Evolutionary conservation across 1,140 invertebrate species (phyloP), one percentile per base, ranked within the genome.

Genomic region (Nixonia krombeini): DNA sequence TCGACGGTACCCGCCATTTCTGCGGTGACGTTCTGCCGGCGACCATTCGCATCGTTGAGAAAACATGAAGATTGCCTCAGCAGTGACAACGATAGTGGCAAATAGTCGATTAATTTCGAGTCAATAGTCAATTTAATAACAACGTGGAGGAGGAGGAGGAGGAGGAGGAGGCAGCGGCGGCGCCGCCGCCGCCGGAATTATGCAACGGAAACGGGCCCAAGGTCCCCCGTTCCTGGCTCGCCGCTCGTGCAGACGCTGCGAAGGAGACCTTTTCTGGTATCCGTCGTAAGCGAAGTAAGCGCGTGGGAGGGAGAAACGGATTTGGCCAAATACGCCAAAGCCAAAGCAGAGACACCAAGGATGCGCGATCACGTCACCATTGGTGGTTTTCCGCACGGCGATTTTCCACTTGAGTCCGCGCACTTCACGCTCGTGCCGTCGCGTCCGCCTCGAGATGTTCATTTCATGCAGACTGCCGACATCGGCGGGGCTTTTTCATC

Each of bases 141-240:
- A 61, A n/a, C n/a, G n/a, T n/a, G n/a, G n/a, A n/a, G n/a, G n/a
- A n/a, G n/a, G n/a, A n/a, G n/a, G n/a, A n/a, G n/a, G n/a, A n/a
- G n/a, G n/a, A n/a, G n/a, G n/a, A n/a, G n/a, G n/a, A n/a, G n/a
- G n/a, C n/a, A n/a, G n/a, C n/a, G n/a, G n/a, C n/a, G n/a, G n/a
- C n/a, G n/a, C n/a, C n/a, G n/a, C n/a, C n/a, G n/a, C n/a, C n/a
- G n/a, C n/a, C 49, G 10, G 33, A 25, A 50, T 76, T 80, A 73
- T 71, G 72, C 71, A 76, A 79, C 7, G 45, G 58, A 73, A 80
- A 78, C 25, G 75, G 51, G 75, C 63, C 67, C 78, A 80, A 80
- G 75, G 76, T 65, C 52, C 50, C 10, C n/a, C n/a, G n/a, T n/a
- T 15, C 40, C n/a, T 15, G 49, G 12, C 37, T 53, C 35, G 42